These are phyloP conservation scores for Drosophila kambysellisi DNA, from an alignment of 2,888 invertebrate genomes.

Conservation along the genomic window DNA sequence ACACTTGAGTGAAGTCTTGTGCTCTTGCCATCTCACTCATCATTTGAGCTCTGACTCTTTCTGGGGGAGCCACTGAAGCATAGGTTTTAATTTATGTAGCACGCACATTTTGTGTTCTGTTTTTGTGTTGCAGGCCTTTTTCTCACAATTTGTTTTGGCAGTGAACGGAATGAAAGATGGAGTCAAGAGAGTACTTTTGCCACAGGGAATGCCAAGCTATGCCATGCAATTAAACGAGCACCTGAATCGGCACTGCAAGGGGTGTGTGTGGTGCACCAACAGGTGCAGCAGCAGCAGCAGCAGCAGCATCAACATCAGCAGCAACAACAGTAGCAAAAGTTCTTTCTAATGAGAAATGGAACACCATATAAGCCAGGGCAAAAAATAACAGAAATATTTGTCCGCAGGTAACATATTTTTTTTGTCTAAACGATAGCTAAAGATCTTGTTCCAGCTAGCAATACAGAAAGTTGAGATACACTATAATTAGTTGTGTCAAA, in stretches of 20 bases:
- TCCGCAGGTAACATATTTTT: slow-evolving; percentile 21
- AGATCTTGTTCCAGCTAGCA: background rate
- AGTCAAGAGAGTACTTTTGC: slow-evolving; percentile 8
- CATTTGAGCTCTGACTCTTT: slow-evolving; percentile 10
- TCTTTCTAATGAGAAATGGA: slow-evolving; percentile 72
- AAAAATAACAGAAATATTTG: slow-evolving; percentile 31
- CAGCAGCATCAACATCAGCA: slow-evolving; percentile 27
- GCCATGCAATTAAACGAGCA: slow-evolving; percentile 73
- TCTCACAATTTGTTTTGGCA: slow-evolving; percentile 80
- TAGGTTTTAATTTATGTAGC: slow-evolving; percentile 80
- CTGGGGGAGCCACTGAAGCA: slow-evolving; percentile 69
- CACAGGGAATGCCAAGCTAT: slow-evolving; percentile 62
- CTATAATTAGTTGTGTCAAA: background rate
- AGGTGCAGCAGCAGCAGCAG: slow-evolving; percentile 35
- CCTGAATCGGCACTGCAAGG: slow-evolving; percentile 49
- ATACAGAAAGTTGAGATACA: background rate
- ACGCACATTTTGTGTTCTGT: slow-evolving; percentile 77
- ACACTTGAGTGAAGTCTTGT: slow-evolving; percentile 34
- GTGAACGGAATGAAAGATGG: slow-evolving; percentile 58
- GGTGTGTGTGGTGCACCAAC: slow-evolving; percentile 16
- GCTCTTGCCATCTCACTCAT: slow-evolving; percentile 22
- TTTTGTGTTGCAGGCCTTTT: slow-evolving; percentile 60
- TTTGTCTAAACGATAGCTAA: background rate
- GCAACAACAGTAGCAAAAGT: slow-evolving; percentile 20
- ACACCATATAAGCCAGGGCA: slow-evolving; percentile 38